Conservation (phyloP, 2,113 vertebrate genomes). For the Sphaerodactylus townsendi region DNA sequence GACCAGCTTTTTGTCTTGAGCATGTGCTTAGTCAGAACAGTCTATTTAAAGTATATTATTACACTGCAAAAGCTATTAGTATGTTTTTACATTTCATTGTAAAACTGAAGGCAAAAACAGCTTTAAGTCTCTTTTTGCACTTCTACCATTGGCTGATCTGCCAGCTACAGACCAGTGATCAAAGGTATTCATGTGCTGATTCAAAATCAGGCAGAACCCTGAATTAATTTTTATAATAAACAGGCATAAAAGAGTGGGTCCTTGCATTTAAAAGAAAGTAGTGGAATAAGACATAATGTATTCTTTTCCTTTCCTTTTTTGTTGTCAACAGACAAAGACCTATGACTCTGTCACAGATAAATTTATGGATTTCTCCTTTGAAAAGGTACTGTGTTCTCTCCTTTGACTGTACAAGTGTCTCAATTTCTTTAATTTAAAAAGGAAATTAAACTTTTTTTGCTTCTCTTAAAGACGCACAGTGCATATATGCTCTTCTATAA, state of each 20-base stretch:
- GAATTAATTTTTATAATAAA: no score
- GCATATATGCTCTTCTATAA: constrained; percentile 99
- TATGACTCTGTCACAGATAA: constrained; percentile 99
- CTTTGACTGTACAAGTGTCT: not conserved
- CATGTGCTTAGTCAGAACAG: not conserved
- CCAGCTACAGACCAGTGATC: not conserved
- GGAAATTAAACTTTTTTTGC: constrained; percentile 50
- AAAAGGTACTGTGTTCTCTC: constrained; percentile 86
- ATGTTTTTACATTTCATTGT: not conserved
- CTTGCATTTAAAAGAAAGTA: not conserved
- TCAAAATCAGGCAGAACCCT: not conserved
- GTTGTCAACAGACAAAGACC: constrained; percentile 89
- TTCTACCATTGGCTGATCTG: no score
- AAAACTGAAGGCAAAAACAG: not conserved
- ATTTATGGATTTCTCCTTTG: constrained; percentile 99
- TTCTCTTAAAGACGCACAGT: constrained; percentile 89
- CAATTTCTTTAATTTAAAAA: constrained; percentile 16
- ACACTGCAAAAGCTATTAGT: not conserved
- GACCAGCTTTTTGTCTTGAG: not conserved
- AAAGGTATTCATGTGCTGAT: not conserved
- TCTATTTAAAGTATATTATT: not conserved
- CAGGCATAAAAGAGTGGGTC: not conserved
- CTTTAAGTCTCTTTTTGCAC: no score
- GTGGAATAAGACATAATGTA: constrained; percentile 1
- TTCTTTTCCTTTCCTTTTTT: constrained; percentile 33